These are phyloP conservation scores for Agriotes lineatus DNA, from an alignment of 2,888 invertebrate species.

Conservation along the genomic window DNA sequence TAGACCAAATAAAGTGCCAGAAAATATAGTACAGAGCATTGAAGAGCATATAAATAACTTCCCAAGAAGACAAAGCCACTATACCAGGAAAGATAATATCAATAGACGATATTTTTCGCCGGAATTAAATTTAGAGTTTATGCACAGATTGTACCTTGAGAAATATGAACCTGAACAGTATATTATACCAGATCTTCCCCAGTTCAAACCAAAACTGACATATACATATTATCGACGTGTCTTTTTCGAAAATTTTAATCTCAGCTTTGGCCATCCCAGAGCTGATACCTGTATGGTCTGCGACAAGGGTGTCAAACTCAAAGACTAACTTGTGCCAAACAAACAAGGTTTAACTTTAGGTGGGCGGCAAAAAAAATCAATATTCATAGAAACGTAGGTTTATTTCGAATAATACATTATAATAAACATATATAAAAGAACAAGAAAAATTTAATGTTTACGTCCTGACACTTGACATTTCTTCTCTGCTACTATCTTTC, in stretches of 20 bases:
- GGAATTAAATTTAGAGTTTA: slow-evolving; percentile 19
- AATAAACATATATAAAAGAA: too few relatives aligned
- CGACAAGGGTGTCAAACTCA: too few relatives aligned
- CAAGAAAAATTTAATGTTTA: too few relatives aligned
- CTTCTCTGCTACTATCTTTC: too few relatives aligned
- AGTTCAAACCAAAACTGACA: slow-evolving; percentile 3
- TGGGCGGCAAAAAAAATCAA: too few relatives aligned
- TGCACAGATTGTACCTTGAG: slow-evolving; percentile 19
- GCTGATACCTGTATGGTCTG: slow-evolving; percentile 19
- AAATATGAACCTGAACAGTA: too few relatives aligned
- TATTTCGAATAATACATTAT: too few relatives aligned
- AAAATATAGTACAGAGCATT: slow-evolving; percentile 6
- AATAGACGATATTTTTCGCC: slow-evolving; percentile 24
- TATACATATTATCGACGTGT: background rate
- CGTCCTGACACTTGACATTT: too few relatives aligned
- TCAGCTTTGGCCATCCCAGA: slow-evolving; percentile 8
- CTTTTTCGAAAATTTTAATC: background rate
- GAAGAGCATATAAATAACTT: slow-evolving; percentile 11
- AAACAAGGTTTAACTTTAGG: too few relatives aligned
- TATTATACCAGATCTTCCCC: too few relatives aligned
- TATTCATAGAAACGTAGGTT: too few relatives aligned
- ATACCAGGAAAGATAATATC: slow-evolving; percentile 22
- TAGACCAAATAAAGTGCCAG: background rate
- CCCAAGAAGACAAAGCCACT: slow-evolving; percentile 19
- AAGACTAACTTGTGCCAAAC: too few relatives aligned